These are phyloP conservation scores for Lontra canadensis DNA, from an alignment of 2,113 vertebrate genomes.

Conservation along the genomic window DNA sequence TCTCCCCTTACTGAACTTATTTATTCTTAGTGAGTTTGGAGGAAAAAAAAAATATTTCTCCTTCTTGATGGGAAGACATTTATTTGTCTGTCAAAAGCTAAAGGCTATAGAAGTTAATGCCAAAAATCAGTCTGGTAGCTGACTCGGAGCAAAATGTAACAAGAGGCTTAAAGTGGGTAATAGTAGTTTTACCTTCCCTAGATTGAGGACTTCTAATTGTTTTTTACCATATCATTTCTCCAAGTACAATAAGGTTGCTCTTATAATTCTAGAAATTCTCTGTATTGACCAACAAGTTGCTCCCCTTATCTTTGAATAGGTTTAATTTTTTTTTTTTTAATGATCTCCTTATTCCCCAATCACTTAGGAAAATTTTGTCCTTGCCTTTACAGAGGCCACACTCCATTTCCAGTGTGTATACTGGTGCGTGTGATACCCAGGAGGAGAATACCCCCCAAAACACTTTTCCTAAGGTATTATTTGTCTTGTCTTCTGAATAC, in stretches of 20 bases:
- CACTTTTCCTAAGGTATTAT: neutral
- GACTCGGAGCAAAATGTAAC: neutral
- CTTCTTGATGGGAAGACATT: neutral
- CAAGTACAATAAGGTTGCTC: neutral
- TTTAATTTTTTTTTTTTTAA: neutral
- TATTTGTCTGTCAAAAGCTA: neutral
- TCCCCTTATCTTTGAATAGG: neutral
- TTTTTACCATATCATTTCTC: neutral
- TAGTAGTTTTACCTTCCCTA: neutral
- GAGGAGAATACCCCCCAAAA: neutral
- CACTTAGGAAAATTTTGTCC: neutral
- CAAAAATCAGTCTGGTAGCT: neutral
- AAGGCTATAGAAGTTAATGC: neutral
- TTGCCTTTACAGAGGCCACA: neutral
- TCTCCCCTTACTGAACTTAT: neutral
- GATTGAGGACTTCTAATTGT: neutral
- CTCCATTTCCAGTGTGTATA: neutral
- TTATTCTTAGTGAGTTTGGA: neutral
- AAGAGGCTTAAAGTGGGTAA: neutral
- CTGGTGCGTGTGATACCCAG: neutral
- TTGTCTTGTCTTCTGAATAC: neutral
- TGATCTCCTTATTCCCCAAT: neutral
- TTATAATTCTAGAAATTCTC: neutral
- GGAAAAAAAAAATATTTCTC: neutral
- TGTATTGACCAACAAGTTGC: neutral